phyloP scores from a whole-genome alignment of 2,113 vertebrate species.

The Casuarius casuarius region DNA sequence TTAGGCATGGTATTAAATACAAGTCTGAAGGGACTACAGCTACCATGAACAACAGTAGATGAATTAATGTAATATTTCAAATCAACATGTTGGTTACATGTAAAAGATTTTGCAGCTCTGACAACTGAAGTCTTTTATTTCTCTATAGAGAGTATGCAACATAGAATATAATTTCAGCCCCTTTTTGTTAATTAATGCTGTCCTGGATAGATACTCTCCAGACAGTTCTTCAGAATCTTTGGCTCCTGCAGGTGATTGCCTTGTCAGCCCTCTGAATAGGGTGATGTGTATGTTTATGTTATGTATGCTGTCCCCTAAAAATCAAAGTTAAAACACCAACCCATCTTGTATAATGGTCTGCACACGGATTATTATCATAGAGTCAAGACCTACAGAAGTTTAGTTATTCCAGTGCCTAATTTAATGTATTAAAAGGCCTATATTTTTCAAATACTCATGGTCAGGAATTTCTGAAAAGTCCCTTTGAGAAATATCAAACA shows the following conservation, averaged over 20 bases:
- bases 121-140: neutral
- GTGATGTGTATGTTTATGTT: neutral
- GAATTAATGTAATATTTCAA: slow-evolving; percentile 7
- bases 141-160: neutral
- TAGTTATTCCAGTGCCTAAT: neutral
- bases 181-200: neutral
- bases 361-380: neutral
- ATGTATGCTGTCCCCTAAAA: neutral
- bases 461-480: neutral
- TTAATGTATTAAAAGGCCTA: neutral
- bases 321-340: neutral
- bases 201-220: neutral
- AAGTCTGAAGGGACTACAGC: neutral
- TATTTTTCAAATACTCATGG: neutral
- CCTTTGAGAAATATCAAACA: neutral
- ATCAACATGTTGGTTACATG: neutral
- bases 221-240: neutral
- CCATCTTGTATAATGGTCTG: neutral
- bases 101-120: neutral
- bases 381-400: neutral
- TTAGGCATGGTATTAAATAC: neutral
- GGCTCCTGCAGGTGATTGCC: neutral
- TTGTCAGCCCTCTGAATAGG: neutral
- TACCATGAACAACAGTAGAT: neutral
- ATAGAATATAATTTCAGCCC: neutral